Evolutionary conservation across 2,113 vertebrate species (phyloP).

Genomic region (Larimichthys polyactis): DNA sequence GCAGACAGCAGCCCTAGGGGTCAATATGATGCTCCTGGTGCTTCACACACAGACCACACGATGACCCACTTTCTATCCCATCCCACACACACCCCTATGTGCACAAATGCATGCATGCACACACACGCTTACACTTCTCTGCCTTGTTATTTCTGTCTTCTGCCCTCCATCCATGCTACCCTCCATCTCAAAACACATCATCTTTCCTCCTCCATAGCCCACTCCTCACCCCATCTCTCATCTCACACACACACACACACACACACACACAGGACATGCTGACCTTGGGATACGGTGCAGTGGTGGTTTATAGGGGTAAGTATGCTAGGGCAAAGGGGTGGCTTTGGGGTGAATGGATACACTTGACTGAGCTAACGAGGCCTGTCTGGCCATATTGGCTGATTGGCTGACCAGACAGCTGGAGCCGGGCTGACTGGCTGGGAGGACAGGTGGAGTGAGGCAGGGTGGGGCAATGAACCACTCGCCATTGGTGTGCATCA

Average conservation of each 20-base stretch:
- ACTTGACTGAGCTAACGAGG: constrained; percentile 80
- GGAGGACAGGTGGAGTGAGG: constrained; percentile 63
- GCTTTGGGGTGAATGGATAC: constrained; percentile 78
- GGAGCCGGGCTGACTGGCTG: constrained; percentile 56
- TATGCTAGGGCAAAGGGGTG: constrained; percentile 67
- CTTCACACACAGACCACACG: constrained; percentile 70
- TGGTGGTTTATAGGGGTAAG: constrained; percentile 65
- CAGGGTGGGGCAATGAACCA: constrained; percentile 51
- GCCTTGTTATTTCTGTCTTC: constrained; percentile 68
- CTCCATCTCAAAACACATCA: constrained; percentile 60
- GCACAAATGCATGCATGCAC: constrained; percentile 6
- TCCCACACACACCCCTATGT: constrained; percentile 38
- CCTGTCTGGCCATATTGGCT: constrained; percentile 55
- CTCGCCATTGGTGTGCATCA: constrained; percentile 16
- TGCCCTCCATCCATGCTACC: constrained; percentile 63
- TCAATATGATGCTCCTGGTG: constrained; percentile 78
- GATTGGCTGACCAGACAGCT: constrained; percentile 64
- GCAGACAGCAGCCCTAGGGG: constrained; percentile 75
- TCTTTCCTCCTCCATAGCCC: constrained; percentile 20
- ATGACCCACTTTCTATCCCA: constrained; percentile 76
- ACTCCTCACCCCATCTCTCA: constrained; percentile 17
- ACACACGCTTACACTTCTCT: constrained; percentile 26
- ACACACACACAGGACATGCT: constrained; percentile 42
- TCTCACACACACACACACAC: constrained; percentile 39
- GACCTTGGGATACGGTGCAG: constrained; percentile 73